Conservation (phyloP, 2,888 invertebrate genomes). For the Volucella inflata region DNA sequence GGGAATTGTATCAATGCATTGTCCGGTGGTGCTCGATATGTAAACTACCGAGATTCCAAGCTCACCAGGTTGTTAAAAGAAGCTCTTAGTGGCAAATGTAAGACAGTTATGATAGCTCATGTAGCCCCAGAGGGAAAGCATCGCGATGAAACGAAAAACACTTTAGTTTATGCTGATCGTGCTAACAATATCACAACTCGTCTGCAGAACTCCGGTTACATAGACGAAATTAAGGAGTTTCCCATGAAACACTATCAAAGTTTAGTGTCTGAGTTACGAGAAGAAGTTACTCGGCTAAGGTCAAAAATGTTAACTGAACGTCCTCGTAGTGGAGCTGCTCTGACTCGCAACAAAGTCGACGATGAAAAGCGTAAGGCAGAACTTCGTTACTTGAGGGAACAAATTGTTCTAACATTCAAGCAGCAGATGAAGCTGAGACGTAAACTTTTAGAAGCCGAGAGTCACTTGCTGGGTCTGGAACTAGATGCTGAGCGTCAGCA, state of each 20-base stretch:
- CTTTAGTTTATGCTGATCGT: constrained; percentile 95
- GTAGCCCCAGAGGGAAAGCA: constrained; percentile 92
- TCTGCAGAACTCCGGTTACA: constrained; percentile 83
- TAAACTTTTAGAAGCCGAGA: constrained; percentile 95
- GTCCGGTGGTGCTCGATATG: constrained; percentile 92
- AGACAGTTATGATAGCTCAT: constrained; percentile 98
- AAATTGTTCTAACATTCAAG: constrained; percentile 94
- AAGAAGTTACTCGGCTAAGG: constrained; percentile 92
- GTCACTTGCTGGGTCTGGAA: constrained; percentile 92
- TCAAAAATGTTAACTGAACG: constrained; percentile 91
- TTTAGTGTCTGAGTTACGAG: constrained; percentile 86
- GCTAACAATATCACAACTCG: constrained; percentile 94
- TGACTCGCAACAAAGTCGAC: constrained; percentile 81
- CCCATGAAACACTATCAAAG: constrained; percentile 84
- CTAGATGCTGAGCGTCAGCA: constrained; percentile 95
- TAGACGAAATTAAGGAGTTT: constrained; percentile 83
- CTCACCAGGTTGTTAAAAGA: constrained; percentile 94
- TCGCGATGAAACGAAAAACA: constrained; percentile 96
- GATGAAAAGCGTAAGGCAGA: constrained; percentile 84
- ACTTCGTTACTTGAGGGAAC: constrained; percentile 89
- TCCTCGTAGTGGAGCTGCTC: constrained; percentile 84
- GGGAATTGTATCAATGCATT: constrained; percentile 98
- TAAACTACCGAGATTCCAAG: constrained; percentile 98
- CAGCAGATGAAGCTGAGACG: constrained; percentile 96
- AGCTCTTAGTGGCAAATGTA: constrained; percentile 94